Evolutionary conservation across 2,797 vertebrate species (phyloP), one percentile per base, ranked within the genome.

Genomic region (Malacoctenus gilli): DNA sequence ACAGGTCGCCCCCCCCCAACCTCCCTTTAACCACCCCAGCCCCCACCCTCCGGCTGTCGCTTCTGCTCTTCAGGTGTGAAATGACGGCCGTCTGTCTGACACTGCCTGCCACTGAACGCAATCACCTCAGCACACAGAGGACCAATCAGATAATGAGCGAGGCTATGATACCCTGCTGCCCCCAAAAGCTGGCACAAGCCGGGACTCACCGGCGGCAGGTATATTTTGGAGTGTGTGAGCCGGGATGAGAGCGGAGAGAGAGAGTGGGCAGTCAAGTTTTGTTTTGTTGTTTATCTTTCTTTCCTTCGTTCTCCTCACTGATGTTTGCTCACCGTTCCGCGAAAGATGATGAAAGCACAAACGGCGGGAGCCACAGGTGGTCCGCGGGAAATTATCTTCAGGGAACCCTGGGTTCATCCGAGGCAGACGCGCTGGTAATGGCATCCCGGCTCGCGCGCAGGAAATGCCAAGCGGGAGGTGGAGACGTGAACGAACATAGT

Each of bases 61-160:
- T 8, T 39, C 31, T 63, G 66, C 51, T 48, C 52, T 23, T 68
- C 76, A 39, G 57, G 66, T 62, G 67, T 53, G 59, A 68, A 65
- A 70, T 32, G 46, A 72, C 42, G 23, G 57, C 73, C 22, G 49
- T 57, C 61, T 47, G 21, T 55, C 20, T 44, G 41, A 52, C 49
- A 30, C 53, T 2, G 46, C 44, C 70, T 43, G 49, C 11, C 25
- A 40, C 28, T 2, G 0, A 34, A 51, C 22, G 1, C 50, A 57
- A 67, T 67, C 56, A 61, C 55, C 46, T 51, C 37, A 3, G 16
- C 14, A 40, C 11, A 18, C 55, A 73, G 21, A 40, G 38, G 37
- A 55, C 59, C 46, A 20, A 15, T 34, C 25, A 14, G 59, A 72
- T 76, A 78, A 82, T 43, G 57, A 78, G 50, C 15, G 0, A 4